Evolutionary conservation across 2,888 invertebrate genomes (phyloP), one percentile per base, ranked within the genome.

Genomic region (Caenorhabditis wallacei): DNA sequence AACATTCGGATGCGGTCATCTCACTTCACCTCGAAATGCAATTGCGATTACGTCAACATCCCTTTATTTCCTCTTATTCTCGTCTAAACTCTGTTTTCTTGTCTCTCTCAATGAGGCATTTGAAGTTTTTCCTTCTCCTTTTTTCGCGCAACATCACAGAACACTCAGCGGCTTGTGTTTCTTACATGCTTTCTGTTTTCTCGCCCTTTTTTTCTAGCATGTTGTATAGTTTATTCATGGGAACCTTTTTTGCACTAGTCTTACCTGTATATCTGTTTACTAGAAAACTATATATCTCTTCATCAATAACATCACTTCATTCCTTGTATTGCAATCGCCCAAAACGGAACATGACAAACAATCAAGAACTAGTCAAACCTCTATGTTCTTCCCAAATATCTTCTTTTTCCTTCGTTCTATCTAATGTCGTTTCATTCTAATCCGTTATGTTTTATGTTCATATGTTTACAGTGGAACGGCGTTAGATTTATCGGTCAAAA

Each of bases 331-430:
- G 37, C 61, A 22, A 51, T 54, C 35, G n/a, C n/a, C n/a, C 37
- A 5, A 18, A n/a, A 63, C 53, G 56, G 37, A 61, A 64, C 64
- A 64, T 56, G 64, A 63, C 74, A 74, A 74, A 74, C 74, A 74
- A 74, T 74, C 74, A 74, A 74, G 74, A 74, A 74, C 74, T 74
- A 64, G 74, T 74, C 74, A 63, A 51, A n/a, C n/a, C n/a, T n/a
- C n/a, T 43, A 26, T 53, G 59, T 71, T 61, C 53, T 54, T 30
- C 10, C 26, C 51, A 51, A 11, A 66, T 35, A 66, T 57, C 48
- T 43, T 56, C 40, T 22, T 18, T 16, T 53, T 69, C 69, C 18
- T 43, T 24, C 59, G n/a, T 10, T 72, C 53, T 72, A 4, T 40
- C 40, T 40, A 40, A 40, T 40, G 43, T 66, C 64, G 35, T 56